Percentiles rank a stretch among this genome's conserved stretches.
Evolutionary conservation across 2,113 vertebrate species (phyloP).

Genomic region (Tetrax tetrax): DNA sequence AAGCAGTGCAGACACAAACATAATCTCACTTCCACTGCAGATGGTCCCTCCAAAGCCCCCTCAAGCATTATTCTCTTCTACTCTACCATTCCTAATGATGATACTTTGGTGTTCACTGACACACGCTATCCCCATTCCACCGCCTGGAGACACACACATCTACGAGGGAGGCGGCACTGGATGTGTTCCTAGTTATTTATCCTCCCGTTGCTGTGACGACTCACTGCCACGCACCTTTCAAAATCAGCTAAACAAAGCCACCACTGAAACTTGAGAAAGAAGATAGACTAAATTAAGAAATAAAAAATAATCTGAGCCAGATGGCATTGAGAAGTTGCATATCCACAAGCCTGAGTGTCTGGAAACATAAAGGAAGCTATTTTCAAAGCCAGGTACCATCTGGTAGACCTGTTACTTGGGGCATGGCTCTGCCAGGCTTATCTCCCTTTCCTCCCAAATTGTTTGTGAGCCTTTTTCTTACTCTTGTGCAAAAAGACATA

Average conservation of each 20-base stretch:
- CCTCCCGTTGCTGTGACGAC: background rate
- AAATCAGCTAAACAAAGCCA: slow-evolving; percentile 29
- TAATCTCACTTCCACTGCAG: background rate
- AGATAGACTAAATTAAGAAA: slow-evolving; percentile 19
- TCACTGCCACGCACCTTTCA: background rate
- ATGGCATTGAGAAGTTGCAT: background rate
- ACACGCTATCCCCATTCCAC: background rate
- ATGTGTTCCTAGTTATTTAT: background rate
- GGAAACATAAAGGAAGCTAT: background rate
- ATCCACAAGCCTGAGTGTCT: background rate
- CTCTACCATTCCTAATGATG: background rate
- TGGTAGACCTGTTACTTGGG: background rate
- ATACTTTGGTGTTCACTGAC: background rate
- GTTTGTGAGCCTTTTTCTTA: background rate
- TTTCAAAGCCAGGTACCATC: background rate
- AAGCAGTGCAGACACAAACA: background rate
- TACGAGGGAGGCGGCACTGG: background rate
- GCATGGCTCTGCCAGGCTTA: background rate
- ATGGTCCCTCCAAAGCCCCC: background rate
- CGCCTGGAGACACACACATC: background rate
- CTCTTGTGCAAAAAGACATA: background rate
- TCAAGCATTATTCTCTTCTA: background rate
- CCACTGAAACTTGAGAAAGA: background rate
- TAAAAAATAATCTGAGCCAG: background rate
- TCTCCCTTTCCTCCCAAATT: background rate